Percentiles rank a stretch among this genome's conserved stretches.
These are phyloP conservation scores for Hecatera dysodea DNA, from an alignment of 2,888 invertebrate genomes.

Conservation along the genomic window DNA sequence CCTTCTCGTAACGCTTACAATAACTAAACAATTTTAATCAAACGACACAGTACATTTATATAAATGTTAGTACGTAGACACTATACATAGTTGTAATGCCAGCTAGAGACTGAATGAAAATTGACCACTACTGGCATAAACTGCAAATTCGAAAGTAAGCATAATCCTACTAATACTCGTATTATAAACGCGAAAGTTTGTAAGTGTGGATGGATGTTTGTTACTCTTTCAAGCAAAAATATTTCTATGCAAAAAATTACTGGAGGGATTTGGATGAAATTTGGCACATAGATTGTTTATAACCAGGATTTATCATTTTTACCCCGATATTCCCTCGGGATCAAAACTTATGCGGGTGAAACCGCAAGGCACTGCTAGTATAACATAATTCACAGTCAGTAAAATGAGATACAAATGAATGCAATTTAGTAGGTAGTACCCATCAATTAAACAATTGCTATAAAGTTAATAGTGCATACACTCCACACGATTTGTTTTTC, in stretches of 20 bases:
- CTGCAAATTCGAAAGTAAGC: neutral
- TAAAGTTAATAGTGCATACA: neutral
- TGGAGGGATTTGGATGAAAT: no score
- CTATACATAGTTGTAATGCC: neutral
- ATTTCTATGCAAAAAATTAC: no score
- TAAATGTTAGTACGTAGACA: neutral
- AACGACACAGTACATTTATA: neutral
- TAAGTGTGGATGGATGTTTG: no score
- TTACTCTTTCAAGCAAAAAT: no score
- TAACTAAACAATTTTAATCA: neutral
- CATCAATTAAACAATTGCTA: neutral
- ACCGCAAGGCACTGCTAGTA: no score
- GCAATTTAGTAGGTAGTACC: neutral
- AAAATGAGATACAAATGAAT: neutral
- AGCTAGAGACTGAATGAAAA: neutral
- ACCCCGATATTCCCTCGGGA: no score
- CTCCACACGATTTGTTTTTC: neutral
- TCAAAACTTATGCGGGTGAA: no score
- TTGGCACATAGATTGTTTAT: no score
- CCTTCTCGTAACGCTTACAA: neutral
- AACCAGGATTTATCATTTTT: no score
- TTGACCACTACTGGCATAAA: neutral
- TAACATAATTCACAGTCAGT: neutral
- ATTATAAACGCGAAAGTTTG: no score
- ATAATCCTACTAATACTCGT: no score